phyloP scores from a whole-genome alignment of 1,140 invertebrate genomes.

The Eulimnadia texana region DNA sequence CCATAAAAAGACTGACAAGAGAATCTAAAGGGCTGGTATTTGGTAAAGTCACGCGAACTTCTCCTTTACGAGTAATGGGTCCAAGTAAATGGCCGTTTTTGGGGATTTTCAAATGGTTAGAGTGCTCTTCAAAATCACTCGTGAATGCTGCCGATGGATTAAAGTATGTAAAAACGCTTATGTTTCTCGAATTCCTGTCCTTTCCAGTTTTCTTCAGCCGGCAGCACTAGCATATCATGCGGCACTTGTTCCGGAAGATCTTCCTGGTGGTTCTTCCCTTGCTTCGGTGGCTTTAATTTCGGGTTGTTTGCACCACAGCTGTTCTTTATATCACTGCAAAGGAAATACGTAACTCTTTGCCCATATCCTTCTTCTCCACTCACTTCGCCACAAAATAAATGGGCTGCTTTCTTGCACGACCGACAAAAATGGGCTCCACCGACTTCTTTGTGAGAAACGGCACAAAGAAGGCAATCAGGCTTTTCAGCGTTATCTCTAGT shows the following conservation, averaged over 20 bases:
- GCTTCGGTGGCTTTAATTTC: too few relatives aligned
- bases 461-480: background rate
- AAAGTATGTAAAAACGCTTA: too few relatives aligned
- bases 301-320: background rate
- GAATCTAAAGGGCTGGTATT: too few relatives aligned
- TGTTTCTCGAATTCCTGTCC: background rate
- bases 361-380: background rate
- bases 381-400: background rate
- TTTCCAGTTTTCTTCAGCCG: background rate
- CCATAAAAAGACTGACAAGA: too few relatives aligned
- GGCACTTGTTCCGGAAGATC: background rate
- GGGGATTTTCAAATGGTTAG: too few relatives aligned
- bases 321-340: too few relatives aligned
- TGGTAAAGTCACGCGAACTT: too few relatives aligned
- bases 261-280: background rate
- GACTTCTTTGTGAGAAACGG: background rate
- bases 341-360: background rate
- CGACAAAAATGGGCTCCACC: background rate
- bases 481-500: background rate
- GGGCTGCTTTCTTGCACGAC: background rate
- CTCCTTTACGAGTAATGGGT: too few relatives aligned
- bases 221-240: background rate
- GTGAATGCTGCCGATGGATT: too few relatives aligned
- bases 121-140: too few relatives aligned
- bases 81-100: too few relatives aligned